Conservation (phyloP, 2,113 vertebrate genomes). For the Tachysurus vachellii region DNA sequence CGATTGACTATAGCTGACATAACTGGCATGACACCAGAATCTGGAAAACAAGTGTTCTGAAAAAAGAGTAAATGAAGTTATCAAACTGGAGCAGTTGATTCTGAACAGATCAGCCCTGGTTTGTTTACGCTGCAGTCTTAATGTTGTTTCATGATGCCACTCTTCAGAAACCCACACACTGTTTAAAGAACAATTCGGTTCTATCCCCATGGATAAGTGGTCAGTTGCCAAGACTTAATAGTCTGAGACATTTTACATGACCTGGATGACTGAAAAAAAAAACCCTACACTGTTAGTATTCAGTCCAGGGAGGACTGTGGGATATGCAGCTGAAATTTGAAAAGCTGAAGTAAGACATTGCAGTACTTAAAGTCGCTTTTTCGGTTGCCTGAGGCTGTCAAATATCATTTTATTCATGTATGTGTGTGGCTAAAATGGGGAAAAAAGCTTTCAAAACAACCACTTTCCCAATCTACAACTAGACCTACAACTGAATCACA, state of each 20-base stretch:
- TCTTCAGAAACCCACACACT: not conserved
- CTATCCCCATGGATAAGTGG: not conserved
- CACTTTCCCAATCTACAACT: not conserved
- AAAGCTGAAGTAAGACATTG: constrained; percentile 42
- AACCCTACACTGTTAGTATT: constrained; percentile 33
- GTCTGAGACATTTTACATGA: not conserved
- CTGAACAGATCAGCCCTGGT: not conserved
- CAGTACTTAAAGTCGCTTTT: not conserved
- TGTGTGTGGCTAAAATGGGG: not conserved
- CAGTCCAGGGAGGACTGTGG: constrained; percentile 10
- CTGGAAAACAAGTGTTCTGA: not conserved
- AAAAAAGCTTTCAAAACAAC: too few species aligned
- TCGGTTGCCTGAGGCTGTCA: not conserved
- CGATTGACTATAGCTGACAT: not conserved
- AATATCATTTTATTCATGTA: not conserved
- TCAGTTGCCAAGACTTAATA: not conserved
- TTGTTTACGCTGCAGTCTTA: not conserved
- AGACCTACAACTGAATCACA: not conserved
- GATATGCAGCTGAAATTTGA: constrained; percentile 45
- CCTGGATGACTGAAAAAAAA: not conserved
- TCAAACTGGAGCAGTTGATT: not conserved
- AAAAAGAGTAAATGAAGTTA: not conserved
- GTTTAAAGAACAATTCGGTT: not conserved
- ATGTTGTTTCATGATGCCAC: not conserved
- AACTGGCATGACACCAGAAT: not conserved